A percentile compares a stretch with the other conserved stretches of the same genome.
These are phyloP conservation scores for Samia ricini DNA, from an alignment of 1,140 invertebrate genomes.

Conservation along the genomic window DNA sequence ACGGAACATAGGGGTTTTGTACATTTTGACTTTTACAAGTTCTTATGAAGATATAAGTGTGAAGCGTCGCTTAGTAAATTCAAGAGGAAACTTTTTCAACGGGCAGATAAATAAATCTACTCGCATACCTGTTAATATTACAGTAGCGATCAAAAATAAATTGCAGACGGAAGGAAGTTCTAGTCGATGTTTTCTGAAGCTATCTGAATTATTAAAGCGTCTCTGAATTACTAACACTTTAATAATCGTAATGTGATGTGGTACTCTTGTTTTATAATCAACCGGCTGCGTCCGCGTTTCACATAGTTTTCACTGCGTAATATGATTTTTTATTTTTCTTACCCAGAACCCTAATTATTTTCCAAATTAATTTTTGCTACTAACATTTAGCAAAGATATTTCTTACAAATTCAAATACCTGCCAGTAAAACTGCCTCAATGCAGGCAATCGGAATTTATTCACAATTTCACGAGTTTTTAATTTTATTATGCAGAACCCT, in stretches of 20 bases:
- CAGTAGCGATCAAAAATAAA: not conserved
- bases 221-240: not conserved
- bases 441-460: no score
- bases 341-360: no score
- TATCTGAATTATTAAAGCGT: not conserved
- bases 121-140: not conserved
- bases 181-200: not conserved
- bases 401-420: no score
- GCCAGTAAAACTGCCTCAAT: no score
- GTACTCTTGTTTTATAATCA: no score
- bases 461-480: no score
- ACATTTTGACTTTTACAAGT: not conserved
- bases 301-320: no score
- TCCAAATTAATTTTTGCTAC: no score
- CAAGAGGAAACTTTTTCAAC: not conserved
- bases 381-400: no score
- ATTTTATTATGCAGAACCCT: no score
- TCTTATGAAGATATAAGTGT: slow-evolving; percentile 2
- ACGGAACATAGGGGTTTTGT: not conserved
- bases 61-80: not conserved
- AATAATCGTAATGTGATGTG: not conserved
- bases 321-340: no score
- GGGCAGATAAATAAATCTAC: not conserved
- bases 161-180: not conserved
- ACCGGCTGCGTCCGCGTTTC: no score